Base-by-base conservation (phyloP, 2,888 invertebrate species). In the Pilophorus perplexus region DNA sequence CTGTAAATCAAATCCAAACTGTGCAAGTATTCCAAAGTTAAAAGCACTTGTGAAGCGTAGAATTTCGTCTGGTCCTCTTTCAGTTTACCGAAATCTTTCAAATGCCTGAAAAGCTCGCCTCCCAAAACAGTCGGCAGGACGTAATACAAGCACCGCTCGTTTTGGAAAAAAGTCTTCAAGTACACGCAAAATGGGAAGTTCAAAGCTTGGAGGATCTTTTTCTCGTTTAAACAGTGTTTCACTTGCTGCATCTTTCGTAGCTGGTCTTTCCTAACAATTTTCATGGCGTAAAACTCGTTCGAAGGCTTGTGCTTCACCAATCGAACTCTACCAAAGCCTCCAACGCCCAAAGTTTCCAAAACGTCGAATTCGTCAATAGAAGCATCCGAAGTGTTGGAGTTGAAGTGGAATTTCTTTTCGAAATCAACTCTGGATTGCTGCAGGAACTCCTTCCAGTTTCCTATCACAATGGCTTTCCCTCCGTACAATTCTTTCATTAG, bases 11-110 rank as follows among this genome's bases (percentile, higher is more conserved):
- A 79, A 75, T 89, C 87, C 75, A 93, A 84, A 75, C 84, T 84
- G 78, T 97, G 96, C 65, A 97, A 78, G 78, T 96, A 97, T 79
- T 97, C 96, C 73, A 97, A 81, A 1, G 89, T 92, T 71, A 97
- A 78, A 60, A 90, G 83, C n/a, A 97, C 91, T 81, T 97, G 96
- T 54, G 91, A 87, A 0, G 89, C 91, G 79, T 94, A 97, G 80
- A 96, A 96, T 74, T 87, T 69, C 3, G 70, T 46, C 12, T 67
- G 81, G 62, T 79, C 77, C 75, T 83, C 83, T 72, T 80, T 80
- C 76, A 76, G 86, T 72, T 82, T 84, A 22, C 78, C 79, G 77
- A 80, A 80, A 75, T 81, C 82, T 71, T 88, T 81, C 67, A 91
- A 80, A 76, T 88, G 87, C 10, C 85, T 85, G 75, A 93, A 94